Base-by-base conservation (phyloP, 37 sponge, comb jelly and placozoan species). In the Spongia lamella region DNA sequence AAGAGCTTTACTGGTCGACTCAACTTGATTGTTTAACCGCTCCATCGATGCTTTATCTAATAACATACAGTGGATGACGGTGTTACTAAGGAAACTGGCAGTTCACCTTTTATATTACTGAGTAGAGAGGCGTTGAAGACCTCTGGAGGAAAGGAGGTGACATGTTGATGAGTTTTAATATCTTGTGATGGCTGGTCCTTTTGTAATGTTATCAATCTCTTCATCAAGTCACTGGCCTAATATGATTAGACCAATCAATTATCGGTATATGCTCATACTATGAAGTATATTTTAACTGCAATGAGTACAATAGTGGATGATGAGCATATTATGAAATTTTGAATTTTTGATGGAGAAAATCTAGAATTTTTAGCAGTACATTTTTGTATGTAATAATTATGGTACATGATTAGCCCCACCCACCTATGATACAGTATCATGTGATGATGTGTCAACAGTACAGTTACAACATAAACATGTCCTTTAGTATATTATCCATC, bases 201-300 rank as follows among this genome's bases (percentile, higher is more conserved):
- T 38, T 83, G 80, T 9, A 86, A 34, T 22, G 80, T 70, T 15
- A 53, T 72, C 84, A 86, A 79, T 38, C 61, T 63, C 37, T 74
- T 54, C n/a, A 89, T 57, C 38, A 89, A 67, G 15, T 64, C 81
- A 36, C 77, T 85, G 22, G 85, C 67, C 90, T 89, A 39, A 34
- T 27, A 47, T n/a, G 38, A 66, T 17, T 39, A n/a, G 38, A 43
- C 47, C 5, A n/a, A n/a, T n/a, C n/a, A n/a, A n/a, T n/a, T n/a
- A n/a, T n/a, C n/a, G n/a, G n/a, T n/a, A n/a, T n/a, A n/a, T n/a
- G n/a, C n/a, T n/a, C n/a, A n/a, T n/a, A n/a, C n/a, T n/a, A n/a
- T n/a, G n/a, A n/a, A n/a, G n/a, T n/a, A n/a, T n/a, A n/a, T n/a
- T n/a, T n/a, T n/a, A n/a, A n/a, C n/a, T n/a, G n/a, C n/a, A n/a